phyloP scores from a whole-genome alignment of 2,888 invertebrate species.

The Falcaria lacertinaria region DNA sequence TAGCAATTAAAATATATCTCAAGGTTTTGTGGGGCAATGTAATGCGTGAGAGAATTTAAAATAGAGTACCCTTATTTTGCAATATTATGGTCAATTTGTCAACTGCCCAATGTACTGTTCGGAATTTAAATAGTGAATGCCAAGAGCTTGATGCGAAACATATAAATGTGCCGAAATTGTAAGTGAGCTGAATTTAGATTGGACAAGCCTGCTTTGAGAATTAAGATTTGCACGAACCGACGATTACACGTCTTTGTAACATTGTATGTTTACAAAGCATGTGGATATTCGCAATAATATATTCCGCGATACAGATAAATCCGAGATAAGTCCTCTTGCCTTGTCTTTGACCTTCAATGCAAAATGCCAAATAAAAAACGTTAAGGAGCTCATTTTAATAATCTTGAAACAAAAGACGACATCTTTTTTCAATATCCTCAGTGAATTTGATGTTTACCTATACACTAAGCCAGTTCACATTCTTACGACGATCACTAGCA shows the following conservation, averaged over 20 bases:
- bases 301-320: no score
- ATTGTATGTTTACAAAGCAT: no score
- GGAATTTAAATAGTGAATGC: constrained; percentile 29
- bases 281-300: no score
- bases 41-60: constrained; percentile 53
- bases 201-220: not conserved
- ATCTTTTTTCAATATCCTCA: no score
- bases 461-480: no score
- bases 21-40: constrained; percentile 50
- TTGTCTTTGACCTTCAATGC: no score
- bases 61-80: constrained; percentile 27
- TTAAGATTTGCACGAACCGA: not conserved
- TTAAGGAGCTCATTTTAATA: no score
- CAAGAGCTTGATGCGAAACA: not conserved
- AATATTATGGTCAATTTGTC: constrained; percentile 33
- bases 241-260: not conserved
- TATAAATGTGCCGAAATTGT: not conserved
- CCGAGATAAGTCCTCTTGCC: no score
- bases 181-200: not conserved
- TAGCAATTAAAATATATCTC: constrained; percentile 47
- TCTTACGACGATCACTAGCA: no score
- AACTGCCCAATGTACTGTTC: constrained; percentile 17
- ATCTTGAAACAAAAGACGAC: no score
- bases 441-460: no score
- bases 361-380: no score